phyloP scores from a whole-genome alignment of 2,797 vertebrate species.

The Lutjanus argentimaculatus region DNA sequence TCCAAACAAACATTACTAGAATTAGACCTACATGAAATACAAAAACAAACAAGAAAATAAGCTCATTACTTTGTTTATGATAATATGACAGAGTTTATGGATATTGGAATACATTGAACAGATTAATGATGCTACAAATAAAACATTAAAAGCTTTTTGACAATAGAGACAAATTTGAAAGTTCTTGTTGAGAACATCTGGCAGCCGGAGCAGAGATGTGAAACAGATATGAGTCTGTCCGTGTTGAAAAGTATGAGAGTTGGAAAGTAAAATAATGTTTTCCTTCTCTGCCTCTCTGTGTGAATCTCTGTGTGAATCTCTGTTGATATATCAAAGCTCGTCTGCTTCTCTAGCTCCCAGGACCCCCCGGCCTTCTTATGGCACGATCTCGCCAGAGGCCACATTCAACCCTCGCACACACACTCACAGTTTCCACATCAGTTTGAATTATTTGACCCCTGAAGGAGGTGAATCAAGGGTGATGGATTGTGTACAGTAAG shows the following conservation, averaged over 20 bases:
- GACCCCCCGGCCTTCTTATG: constrained; percentile 19
- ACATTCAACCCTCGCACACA: constrained; percentile 19
- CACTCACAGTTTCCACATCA: constrained; percentile 31
- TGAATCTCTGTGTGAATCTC: constrained; percentile 47
- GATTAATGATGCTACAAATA: neutral
- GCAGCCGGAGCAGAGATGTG: constrained; percentile 7
- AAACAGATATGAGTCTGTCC: neutral
- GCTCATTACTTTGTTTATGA: neutral
- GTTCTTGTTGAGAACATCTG: neutral
- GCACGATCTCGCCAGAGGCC: constrained; percentile 17
- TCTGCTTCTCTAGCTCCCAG: constrained; percentile 23
- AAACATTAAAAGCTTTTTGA: neutral
- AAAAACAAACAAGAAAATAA: too few relatives aligned
- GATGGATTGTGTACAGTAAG: neutral
- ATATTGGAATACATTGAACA: neutral
- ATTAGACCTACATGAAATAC: too few relatives aligned
- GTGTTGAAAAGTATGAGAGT: neutral
- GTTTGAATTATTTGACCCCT: constrained; percentile 25
- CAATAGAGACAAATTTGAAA: neutral
- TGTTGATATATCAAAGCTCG: constrained; percentile 27
- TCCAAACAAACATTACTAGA: neutral
- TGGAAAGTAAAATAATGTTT: constrained; percentile 38
- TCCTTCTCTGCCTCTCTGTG: constrained; percentile 15
- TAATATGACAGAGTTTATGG: neutral
- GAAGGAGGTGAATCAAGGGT: constrained; percentile 1